Evolutionary conservation across 2,888 invertebrate genomes (phyloP), one percentile per base, ranked within the genome.

Genomic region (Drosophila ustulata): DNA sequence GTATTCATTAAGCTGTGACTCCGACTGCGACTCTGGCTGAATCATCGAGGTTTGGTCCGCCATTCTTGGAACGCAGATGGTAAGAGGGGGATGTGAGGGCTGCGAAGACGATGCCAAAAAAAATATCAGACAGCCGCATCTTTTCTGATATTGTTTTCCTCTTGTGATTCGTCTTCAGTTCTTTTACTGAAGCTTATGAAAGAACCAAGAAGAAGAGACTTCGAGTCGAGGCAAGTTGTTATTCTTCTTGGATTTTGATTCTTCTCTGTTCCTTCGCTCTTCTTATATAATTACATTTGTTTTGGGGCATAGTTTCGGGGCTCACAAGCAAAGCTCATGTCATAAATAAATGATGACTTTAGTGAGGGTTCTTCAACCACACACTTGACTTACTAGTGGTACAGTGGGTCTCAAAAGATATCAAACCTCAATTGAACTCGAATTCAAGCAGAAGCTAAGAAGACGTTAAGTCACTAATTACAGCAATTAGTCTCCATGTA

Each of bases 341-440:
- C 89, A 89, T 87, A 85, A 85, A 89, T 89, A 89, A 85, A 87
- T 77, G 82, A 77, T 87, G 89, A 81, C 79, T 89, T 77, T 77
- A 72, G 75, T 59, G 67, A 64, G 70, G 46, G 52, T 49, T 57
- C 71, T 78, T 70, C 55, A 62, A 45, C 62, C 49, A 50, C 30
- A 58, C 82, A 85, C 77, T 75, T 80, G 82, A 71, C 76, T 71
- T 56, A 52, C 37, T 52, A 26, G 46, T 32, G 46, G 53, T 43
- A 65, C 63, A 76, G 78, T 57, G 67, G 73, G 13, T 13, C 49
- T 39, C 34, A 52, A 52, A 50, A 65, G 37, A 49, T 53, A 37
- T 50, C 4, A 59, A 32, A 63, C 52, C 71, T 68, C 28, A 77
- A 80, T 80, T 70, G 56, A 50, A 56, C 46, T 37, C 49, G 55